These are phyloP conservation scores for Drosophila fulvimacula DNA, from an alignment of 2,888 invertebrate genomes.

Conservation along the genomic window DNA sequence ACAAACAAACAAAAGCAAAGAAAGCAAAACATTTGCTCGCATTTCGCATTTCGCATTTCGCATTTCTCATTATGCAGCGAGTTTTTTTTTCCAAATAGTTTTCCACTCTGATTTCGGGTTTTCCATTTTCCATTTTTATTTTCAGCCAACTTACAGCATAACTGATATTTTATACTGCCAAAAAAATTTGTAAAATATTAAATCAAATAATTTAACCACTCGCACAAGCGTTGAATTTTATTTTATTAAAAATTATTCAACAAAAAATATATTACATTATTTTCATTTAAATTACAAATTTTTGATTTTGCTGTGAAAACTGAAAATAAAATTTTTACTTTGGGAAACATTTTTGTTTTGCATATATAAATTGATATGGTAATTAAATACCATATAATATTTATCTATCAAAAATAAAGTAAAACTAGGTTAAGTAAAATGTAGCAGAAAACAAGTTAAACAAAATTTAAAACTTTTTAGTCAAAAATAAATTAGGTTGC, in stretches of 20 bases:
- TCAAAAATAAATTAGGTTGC: background rate
- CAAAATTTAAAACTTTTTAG: too few species aligned
- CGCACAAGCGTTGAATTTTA: too few species aligned
- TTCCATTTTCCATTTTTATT: background rate
- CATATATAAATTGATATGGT: too few species aligned
- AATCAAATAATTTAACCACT: background rate
- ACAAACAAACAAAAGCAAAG: slow-evolving; percentile 18
- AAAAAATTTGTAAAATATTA: background rate
- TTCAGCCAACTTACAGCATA: background rate
- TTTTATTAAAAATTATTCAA: background rate
- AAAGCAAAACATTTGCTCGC: slow-evolving; percentile 5
- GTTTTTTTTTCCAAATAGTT: slow-evolving; percentile 1
- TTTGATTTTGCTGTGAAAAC: too few species aligned
- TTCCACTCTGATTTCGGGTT: background rate
- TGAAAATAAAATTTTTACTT: background rate
- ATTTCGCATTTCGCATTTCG: slow-evolving; percentile 8
- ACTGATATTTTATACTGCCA: background rate
- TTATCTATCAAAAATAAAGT: too few species aligned
- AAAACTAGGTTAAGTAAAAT: too few species aligned
- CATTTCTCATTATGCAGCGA: slow-evolving; percentile 9
- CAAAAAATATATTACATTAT: background rate
- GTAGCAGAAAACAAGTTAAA: too few species aligned
- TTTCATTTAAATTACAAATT: background rate
- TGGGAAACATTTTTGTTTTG: too few species aligned
- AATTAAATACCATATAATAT: too few species aligned